Percentiles rank a stretch among this genome's conserved stretches.
Evolutionary conservation across 1,140 invertebrate species (phyloP).

Genomic region (Eulimnadia texana): DNA sequence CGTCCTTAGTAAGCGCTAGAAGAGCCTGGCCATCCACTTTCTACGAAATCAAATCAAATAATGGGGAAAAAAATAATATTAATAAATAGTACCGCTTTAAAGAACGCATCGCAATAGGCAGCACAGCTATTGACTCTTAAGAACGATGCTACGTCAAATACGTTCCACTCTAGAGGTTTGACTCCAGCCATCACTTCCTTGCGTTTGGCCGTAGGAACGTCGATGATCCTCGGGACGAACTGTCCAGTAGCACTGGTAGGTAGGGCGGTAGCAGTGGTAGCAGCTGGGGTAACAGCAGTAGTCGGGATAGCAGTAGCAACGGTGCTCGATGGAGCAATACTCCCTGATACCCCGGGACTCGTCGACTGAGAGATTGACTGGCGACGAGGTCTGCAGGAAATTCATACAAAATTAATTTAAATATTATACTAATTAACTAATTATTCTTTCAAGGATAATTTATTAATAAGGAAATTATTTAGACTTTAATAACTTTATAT

Average conservation of each 20-base stretch:
- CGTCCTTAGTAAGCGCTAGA: conserved; percentile 66
- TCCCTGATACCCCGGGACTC: not conserved
- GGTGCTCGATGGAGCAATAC: not conserved
- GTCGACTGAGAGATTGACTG: not conserved
- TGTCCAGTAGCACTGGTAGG: conserved; percentile 13
- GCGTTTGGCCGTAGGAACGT: not conserved
- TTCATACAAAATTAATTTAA: not conserved
- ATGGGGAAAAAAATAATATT: not conserved
- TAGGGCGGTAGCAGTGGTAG: conserved; percentile 4
- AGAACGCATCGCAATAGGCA: conserved; percentile 72
- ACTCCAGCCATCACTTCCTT: conserved; percentile 10
- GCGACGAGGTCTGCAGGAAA: not conserved
- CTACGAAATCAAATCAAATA: conserved; percentile 29
- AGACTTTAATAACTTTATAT: no score
- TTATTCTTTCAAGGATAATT: no score
- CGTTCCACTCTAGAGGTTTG: conserved; percentile 55
- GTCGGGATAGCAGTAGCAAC: conserved; percentile 1
- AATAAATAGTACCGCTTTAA: conserved; percentile 40
- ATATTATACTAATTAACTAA: no score
- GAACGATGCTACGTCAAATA: conserved; percentile 72
- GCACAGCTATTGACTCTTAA: conserved; percentile 76
- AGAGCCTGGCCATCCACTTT: conserved; percentile 65
- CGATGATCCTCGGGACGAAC: conserved; percentile 16
- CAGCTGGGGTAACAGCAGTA: not conserved
- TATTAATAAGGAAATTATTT: no score